A percentile compares a stretch with the other conserved stretches of the same genome.
phyloP scores from a whole-genome alignment of 2,113 vertebrate genomes.

The Cygnus buccinator region DNA sequence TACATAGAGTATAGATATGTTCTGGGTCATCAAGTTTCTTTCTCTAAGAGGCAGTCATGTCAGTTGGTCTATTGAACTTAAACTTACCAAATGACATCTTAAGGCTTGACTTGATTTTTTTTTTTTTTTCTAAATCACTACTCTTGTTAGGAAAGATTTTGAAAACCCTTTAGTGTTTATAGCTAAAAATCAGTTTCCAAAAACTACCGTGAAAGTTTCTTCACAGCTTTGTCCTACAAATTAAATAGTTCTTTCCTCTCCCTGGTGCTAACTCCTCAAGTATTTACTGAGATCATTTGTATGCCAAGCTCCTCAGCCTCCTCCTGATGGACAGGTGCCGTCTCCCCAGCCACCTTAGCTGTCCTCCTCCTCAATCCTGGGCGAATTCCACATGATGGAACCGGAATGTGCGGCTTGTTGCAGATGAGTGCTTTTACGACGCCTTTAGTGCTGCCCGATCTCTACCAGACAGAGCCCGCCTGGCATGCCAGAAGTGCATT shows the following conservation, averaged over 20 bases:
- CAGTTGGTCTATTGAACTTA: not conserved
- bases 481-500: not conserved
- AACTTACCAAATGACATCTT: not conserved
- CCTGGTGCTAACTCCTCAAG: constrained; percentile 43
- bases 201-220: not conserved
- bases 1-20: accelerated
- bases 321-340: not conserved
- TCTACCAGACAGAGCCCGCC: not conserved
- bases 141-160: not conserved
- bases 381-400: accelerated
- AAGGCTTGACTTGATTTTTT: not conserved
- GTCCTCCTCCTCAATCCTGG: not conserved
- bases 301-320: not conserved
- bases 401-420: accelerated
- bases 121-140: not conserved
- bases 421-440: accelerated
- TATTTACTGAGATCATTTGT: not conserved
- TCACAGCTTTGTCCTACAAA: not conserved
- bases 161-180: not conserved
- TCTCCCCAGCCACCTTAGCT: not conserved
- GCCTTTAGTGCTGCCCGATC: accelerated
- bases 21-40: not conserved
- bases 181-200: not conserved
- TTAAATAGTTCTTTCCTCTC: not conserved
- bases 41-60: not conserved